Evolutionary conservation across 2,888 invertebrate genomes (phyloP), one percentile per base, ranked within the genome.

Genomic region (Sialis lutaria): DNA sequence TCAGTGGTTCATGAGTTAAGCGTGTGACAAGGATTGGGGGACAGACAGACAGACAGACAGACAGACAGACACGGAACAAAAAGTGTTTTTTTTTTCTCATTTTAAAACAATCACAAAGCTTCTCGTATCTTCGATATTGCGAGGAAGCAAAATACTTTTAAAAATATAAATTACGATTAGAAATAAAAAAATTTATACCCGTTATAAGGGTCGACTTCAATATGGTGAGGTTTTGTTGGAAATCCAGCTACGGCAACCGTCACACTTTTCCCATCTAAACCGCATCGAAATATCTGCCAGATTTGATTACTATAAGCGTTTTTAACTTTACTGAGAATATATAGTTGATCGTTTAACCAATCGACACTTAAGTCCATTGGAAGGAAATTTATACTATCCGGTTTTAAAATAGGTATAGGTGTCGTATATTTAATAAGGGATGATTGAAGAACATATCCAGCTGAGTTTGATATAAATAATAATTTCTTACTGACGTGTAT

Each of bases 191-290:
- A 4, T 22, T 22, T 2, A 65, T 64, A 84, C 75, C 93, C 95
- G 62, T 93, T 93, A 57, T 86, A 81, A 33, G 95, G 89, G 68
- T 95, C 95, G 0, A 91, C 85, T 67, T 89, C 83, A 54, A 95
- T 75, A 57, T 88, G 85, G 48, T 76, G 73, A 0, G 91, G 85
- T 54, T 77, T 74, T 5, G 74, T 72, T 45, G 72, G 70, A 48
- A 90, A 71, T 0, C 81, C 82, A 8, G 80, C 77, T 49, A 82
- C 67, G 1, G 86, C 81, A 0, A 82, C 75, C 6, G 78, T 74
- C 50, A 82, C 68, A 47, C 77, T 74, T 53, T 72, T 73, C 0
- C 88, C 87, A 57, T 82, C 78, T 37, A 89, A 72, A 57, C 79
- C 77, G 57, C 84, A 86, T 44, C 83, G 70, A 46, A 79, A 74